Base-by-base conservation (phyloP, 2,113 vertebrate genomes). In the Brachionichthys hirsutus region DNA sequence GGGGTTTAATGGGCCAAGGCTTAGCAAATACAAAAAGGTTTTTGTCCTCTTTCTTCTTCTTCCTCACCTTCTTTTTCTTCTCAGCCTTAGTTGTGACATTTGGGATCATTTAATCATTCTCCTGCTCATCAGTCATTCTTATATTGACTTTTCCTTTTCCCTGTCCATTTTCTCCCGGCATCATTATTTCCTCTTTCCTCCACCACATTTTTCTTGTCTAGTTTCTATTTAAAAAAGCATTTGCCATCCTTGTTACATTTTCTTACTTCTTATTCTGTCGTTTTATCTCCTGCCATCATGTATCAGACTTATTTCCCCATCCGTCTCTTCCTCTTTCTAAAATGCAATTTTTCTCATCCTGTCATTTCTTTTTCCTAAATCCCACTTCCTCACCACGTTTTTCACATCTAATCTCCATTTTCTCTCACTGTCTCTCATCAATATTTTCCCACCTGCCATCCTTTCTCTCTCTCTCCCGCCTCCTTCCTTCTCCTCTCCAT, bases 1-100 rank as follows among this genome's bases (percentile, higher is more conserved):
- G 45, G 19, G 52, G 68, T 74, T 80, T 78, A 78, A 80, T 73
- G 68, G 74, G 65, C 55, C 65, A 43, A 19, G 43, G 45, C 47
- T 71, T 53, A 60, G 66, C 59, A 15, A 47, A 47, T 35, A 52
- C 44, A 46, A 20, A n/a, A 11, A 57, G 45, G 30, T 49, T 16
- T 48, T 17, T 24, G 22, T 58, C 44, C 20, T 22, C 44, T 44
- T 50, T 22, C 7, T 34, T 9, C 56, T 49, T 30, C 18, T 34
- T 40, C 58, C 63, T 50, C 30, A 47, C 56, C 17, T 64, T 46
- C 44, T 17, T 18, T 46, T 57, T 52, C 51, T 24, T 36, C 48
- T 50, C 19, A 1, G 44, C 49, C 55, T 19, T 22, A 48, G 49
- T 59, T 43, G 44, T 68, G 55, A 18, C 54, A 52, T 56, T 63